Base-by-base conservation (phyloP, 1,140 invertebrate genomes). In the Colletes gigas region DNA sequence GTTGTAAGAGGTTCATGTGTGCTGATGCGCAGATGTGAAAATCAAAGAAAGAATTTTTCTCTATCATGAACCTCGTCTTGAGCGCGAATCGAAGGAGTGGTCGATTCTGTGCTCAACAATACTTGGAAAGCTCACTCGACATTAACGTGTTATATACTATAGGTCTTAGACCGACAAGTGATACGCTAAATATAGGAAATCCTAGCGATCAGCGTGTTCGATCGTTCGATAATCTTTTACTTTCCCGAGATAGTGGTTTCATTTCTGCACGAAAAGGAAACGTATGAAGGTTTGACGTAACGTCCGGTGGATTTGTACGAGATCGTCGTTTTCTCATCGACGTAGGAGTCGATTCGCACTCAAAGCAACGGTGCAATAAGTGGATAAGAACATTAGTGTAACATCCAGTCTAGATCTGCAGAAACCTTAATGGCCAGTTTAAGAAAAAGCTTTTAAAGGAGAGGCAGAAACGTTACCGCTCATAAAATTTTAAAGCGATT, bases 401-500 rank as follows among this genome's bases (percentile, higher is more conserved):
- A 84, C 83, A 86, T 76, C 81, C 60, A 55, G 68, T 57, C 70
- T 72, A 85, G 80, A 87, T 82, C 78, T 62, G 72, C 77, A 62
- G 59, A 54, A 85, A 82, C 81, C 82, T 91, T 90, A 88, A 91
- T 87, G 81, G 87, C 62, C 73, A 80, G 68, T 88, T 89, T 88
- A 90, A 91, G 86, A 88, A 89, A 89, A 91, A 88, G 87, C 86
- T 89, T 89, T 90, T 86, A 88, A 86, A 86, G 81, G 67, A 67
- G 44, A 70, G 68, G 80, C 77, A 80, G 88, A 87, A 90, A 87
- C 80, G 86, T 90, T 86, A 88, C 81, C 73, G 89, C 62, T 91
- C 91, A 85, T 93, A 92, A 93, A 92, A 91, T 91, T 91, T 90
- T 85, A 86, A 88, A 91, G 78, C 88, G 88, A 91, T 91, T 91